These are phyloP conservation scores for Poecilia latipinna DNA, from an alignment of 2,113 vertebrate genomes.

Conservation along the genomic window DNA sequence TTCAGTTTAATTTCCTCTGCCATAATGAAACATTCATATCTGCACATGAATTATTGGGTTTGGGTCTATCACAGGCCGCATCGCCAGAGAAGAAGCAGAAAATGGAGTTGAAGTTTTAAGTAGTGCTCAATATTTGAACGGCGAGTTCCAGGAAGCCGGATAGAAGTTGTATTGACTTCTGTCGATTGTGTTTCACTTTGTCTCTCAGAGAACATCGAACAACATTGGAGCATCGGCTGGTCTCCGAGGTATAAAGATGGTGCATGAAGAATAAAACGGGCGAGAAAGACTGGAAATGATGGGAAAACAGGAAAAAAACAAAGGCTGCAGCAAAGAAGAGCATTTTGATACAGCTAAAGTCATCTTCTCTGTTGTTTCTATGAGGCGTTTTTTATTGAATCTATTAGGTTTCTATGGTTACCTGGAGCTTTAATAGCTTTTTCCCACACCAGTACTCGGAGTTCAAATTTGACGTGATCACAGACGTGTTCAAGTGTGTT, in stretches of 20 bases:
- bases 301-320: conserved; percentile 13
- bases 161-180: conserved; percentile 64
- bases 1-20: conserved; percentile 76
- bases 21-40: conserved; percentile 77
- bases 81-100: conserved; percentile 39
- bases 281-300: conserved; percentile 38
- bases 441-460: neutral
- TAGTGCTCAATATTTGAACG: conserved; percentile 73
- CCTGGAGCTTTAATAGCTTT: neutral
- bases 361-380: too few species aligned
- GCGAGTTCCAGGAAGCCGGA: conserved; percentile 62
- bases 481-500: too few species aligned
- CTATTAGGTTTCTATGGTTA: neutral
- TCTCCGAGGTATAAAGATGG: conserved; percentile 38
- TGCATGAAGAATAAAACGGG: conserved; percentile 41
- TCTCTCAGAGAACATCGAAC: conserved; percentile 52
- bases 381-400: neutral
- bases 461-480: too few species aligned
- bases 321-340: neutral
- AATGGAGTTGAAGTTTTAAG: conserved; percentile 70
- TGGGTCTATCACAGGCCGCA: conserved; percentile 59
- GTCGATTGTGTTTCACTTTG: conserved; percentile 62
- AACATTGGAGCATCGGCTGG: conserved; percentile 50
- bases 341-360: neutral
- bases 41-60: conserved; percentile 70